Evolutionary conservation across 2,113 vertebrate genomes (phyloP).

Genomic region (rabbit (Oryctolagus cuniculus)): mOryCun1.1 NC_091445.1:86334501-86335000

Average conservation of each 20-base stretch:
- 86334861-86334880: slow-evolving; percentile 24
- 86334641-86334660: neutral
- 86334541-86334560: slow-evolving; percentile 7
- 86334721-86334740: neutral
- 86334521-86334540: slow-evolving; percentile 23
- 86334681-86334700: slow-evolving; percentile 55
- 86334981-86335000: no score
- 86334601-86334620: neutral
- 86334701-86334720: slow-evolving; percentile 36
- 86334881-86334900: slow-evolving; percentile 44
- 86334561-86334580: neutral
- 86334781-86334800: slow-evolving; percentile 58
- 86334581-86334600: slow-evolving; percentile 14
- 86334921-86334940: no score
- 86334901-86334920: no score
- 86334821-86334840: slow-evolving; percentile 62
- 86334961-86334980: no score
- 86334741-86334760: slow-evolving; percentile 43
- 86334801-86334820: slow-evolving; percentile 52
- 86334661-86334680: slow-evolving; percentile 39
- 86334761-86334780: slow-evolving; percentile 47
- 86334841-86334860: slow-evolving; percentile 63
- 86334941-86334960: no score
- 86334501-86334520: slow-evolving; percentile 16
- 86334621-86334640: neutral